Conservation (phyloP, 2,888 invertebrate genomes). For the Itoplectis maculator region DNA sequence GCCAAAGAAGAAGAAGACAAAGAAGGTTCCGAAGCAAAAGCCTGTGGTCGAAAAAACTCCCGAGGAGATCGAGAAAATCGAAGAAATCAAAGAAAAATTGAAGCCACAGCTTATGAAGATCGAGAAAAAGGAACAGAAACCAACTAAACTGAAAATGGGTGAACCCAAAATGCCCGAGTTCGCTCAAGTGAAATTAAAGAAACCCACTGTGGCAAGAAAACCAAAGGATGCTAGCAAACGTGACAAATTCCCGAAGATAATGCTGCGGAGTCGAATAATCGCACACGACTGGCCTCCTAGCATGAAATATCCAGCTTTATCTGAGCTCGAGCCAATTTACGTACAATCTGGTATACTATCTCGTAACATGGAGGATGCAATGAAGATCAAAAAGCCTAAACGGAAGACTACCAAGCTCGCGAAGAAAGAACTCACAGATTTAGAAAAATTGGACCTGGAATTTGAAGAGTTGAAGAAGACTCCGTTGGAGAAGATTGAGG, state of each 20-base stretch:
- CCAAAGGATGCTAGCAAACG: slow-evolving; percentile 81
- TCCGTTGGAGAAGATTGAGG: slow-evolving; percentile 83
- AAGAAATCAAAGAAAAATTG: slow-evolving; percentile 73
- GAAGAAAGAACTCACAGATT: slow-evolving; percentile 82
- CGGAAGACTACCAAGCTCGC: slow-evolving; percentile 83
- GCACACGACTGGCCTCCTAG: slow-evolving; percentile 84
- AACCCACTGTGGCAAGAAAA: slow-evolving; percentile 82
- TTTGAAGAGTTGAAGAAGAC: slow-evolving; percentile 83
- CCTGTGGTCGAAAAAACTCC: slow-evolving; percentile 77
- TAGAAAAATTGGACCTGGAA: slow-evolving; percentile 85
- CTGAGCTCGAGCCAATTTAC: slow-evolving; percentile 82
- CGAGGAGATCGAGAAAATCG: slow-evolving; percentile 58
- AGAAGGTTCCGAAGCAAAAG: slow-evolving; percentile 70
- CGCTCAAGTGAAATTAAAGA: slow-evolving; percentile 89
- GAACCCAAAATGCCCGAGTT: slow-evolving; percentile 86
- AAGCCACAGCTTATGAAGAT: slow-evolving; percentile 85
- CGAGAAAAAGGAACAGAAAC: slow-evolving; percentile 86
- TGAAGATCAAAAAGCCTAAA: slow-evolving; percentile 84
- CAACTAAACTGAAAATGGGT: slow-evolving; percentile 87
- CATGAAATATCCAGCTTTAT: slow-evolving; percentile 81
- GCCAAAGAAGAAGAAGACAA: slow-evolving; percentile 68
- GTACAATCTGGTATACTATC: slow-evolving; percentile 85
- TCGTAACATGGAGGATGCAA: slow-evolving; percentile 85
- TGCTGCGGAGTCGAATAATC: slow-evolving; percentile 85
- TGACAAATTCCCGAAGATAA: slow-evolving; percentile 83